phyloP scores from a whole-genome alignment of 2,888 invertebrate genomes.

The Eretmocerus hayati region DNA sequence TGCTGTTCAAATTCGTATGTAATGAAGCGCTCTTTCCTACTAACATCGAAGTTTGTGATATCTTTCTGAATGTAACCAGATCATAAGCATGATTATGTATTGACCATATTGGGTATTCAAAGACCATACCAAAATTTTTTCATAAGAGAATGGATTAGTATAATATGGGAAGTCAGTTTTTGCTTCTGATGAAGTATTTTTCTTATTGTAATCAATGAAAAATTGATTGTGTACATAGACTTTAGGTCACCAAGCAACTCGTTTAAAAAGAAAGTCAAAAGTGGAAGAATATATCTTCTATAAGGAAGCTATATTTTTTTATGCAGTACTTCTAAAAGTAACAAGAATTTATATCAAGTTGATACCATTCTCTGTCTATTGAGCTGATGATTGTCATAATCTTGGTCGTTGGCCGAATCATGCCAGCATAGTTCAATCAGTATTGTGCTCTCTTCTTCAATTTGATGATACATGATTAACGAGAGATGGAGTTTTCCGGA shows the following conservation, averaged over 20 bases:
- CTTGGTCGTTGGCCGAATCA: conserved; percentile 4
- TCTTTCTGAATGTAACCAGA: no score
- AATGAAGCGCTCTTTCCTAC: no score
- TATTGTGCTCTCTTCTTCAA: conserved; percentile 17
- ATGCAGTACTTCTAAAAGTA: no score
- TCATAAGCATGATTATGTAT: no score
- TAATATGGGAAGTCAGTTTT: conserved; percentile 4
- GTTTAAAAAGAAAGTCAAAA: conserved; percentile 10
- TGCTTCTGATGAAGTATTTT: conserved; percentile 19
- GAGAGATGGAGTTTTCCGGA: conserved; percentile 5
- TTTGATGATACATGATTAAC: conserved; percentile 5
- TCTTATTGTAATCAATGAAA: conserved; percentile 16
- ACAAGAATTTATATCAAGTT: no score
- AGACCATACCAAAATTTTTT: no score
- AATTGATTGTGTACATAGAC: conserved; percentile 14
- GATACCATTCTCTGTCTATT: no score
- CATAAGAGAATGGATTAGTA: neutral
- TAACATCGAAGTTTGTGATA: no score
- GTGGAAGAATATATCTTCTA: conserved; percentile 1
- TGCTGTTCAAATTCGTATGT: no score
- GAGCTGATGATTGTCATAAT: no score
- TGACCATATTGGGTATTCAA: no score
- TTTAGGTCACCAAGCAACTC: conserved; percentile 8
- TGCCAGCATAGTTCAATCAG: conserved; percentile 13
- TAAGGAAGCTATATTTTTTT: conserved; percentile 19